Evolutionary conservation across 2,888 invertebrate genomes (phyloP), one percentile per base, ranked within the genome.

Genomic region (Thecocarcelia acutangulata): DNA sequence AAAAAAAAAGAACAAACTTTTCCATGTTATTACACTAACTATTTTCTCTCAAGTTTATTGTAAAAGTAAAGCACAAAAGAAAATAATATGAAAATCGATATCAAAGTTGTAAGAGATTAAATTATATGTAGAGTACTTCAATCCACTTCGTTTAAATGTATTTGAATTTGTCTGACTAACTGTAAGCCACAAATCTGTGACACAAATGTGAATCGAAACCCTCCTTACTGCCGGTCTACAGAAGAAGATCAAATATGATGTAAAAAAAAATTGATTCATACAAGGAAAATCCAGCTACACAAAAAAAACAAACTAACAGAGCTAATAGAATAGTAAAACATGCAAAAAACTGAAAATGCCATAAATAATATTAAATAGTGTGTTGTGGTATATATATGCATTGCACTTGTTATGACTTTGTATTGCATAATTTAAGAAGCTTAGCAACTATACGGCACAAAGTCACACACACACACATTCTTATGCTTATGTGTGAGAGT

Each of bases 11-110:
- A 24, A 24, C 24, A 24, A 24, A 8, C 33, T 33, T 33, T 33
- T 1, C 8, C 9, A 1, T 9, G 5, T 33, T 3, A 8, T 33
- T 3, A 8, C 33, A 33, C 9, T 8, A 33, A 33, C 33, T 33
- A 8, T 33, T 3, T 33, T 33, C 9, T 33, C 33, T 33, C 9
- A 33, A 1, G 33, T 33, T 33, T 33, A 6, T 8, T 5, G 5
- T 1, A 59, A 37, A 58, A 37, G 8, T 46, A 46, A n/a, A 0
- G 11, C 8, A n/a, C 6, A 28, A 8, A 56, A 15, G 12, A 8
- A 56, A 52, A 11, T 17, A 61, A 24, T 28, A 59, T 13, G n/a
- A 46, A 72, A 69, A 85, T 85, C 84, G 85, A 87, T 85, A 77
- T 80, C 48, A 50, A 58, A 59, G 42, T 46, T 64, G 54, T 42